phyloP scores from a whole-genome alignment of 2,888 invertebrate genomes.

The Mesorhabditis belari region DNA sequence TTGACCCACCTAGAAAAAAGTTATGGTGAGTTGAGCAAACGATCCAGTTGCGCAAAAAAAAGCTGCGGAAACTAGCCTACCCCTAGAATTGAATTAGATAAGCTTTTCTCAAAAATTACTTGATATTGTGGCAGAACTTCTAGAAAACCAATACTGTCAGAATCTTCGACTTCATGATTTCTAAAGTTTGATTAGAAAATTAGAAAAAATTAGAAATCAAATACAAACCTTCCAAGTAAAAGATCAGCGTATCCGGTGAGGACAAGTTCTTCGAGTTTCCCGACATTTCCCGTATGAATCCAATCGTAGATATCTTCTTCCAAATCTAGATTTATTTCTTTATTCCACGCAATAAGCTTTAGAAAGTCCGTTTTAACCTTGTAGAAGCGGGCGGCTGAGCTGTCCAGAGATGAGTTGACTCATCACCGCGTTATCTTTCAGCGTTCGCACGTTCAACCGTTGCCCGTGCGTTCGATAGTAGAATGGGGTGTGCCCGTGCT shows the following conservation, averaged over 20 bases:
- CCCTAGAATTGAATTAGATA: too few relatives aligned
- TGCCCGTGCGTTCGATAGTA: slow-evolving; percentile 67
- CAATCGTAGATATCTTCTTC: slow-evolving; percentile 55
- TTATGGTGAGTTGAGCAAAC: too few relatives aligned
- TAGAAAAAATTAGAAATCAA: slow-evolving; percentile 3
- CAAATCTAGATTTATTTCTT: slow-evolving; percentile 34
- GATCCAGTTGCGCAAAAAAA: too few relatives aligned
- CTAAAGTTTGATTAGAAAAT: slow-evolving; percentile 11
- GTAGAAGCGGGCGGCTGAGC: slow-evolving; percentile 46
- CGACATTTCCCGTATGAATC: slow-evolving; percentile 70
- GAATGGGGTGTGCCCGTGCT: slow-evolving; percentile 75
- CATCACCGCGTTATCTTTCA: slow-evolving; percentile 47
- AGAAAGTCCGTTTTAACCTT: slow-evolving; percentile 27
- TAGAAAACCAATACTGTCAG: slow-evolving; percentile 67
- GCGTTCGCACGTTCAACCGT: slow-evolving; percentile 65
- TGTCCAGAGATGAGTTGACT: slow-evolving; percentile 52
- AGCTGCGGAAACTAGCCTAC: too few relatives aligned
- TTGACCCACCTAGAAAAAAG: too few relatives aligned
- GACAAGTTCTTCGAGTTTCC: slow-evolving; percentile 79
- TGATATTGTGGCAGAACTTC: slow-evolving; percentile 77
- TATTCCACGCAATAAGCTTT: background rate
- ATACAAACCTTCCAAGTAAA: slow-evolving; percentile 67
- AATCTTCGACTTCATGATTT: slow-evolving; percentile 38
- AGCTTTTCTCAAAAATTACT: slow-evolving; percentile 54
- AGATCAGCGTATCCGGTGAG: slow-evolving; percentile 79